Percentiles rank a stretch among this genome's conserved stretches.
Evolutionary conservation across 1,140 invertebrate genomes (phyloP).

Genomic region (Lepidurus packardi): DNA sequence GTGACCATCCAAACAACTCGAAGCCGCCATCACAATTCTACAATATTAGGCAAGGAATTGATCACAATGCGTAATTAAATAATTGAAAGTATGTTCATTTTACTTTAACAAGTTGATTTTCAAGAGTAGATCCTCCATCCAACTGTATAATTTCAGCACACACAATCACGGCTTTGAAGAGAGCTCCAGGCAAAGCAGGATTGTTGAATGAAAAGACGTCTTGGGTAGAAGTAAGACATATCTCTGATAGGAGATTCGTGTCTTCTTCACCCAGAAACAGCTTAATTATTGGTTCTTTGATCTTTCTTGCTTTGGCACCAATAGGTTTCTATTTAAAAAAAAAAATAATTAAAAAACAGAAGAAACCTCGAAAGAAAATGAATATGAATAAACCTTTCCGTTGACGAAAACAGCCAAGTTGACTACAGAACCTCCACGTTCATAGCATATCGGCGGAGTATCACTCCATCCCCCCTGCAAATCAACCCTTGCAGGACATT

Average conservation of each 20-base stretch:
- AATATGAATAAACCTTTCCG: slow-evolving; percentile 36
- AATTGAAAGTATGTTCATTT: neutral
- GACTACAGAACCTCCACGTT: slow-evolving; percentile 51
- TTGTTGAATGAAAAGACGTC: slow-evolving; percentile 49
- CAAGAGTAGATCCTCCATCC: slow-evolving; percentile 39
- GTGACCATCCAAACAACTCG: slow-evolving; percentile 50
- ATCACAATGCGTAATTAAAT: neutral
- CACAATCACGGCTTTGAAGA: slow-evolving; percentile 50
- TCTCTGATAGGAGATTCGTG: slow-evolving; percentile 37
- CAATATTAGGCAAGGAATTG: neutral
- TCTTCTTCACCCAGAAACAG: slow-evolving; percentile 40
- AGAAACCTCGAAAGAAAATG: neutral
- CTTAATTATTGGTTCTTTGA: slow-evolving; percentile 36
- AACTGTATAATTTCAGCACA: slow-evolving; percentile 46
- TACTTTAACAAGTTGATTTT: slow-evolving; percentile 43
- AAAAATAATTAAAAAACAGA: slow-evolving; percentile 2
- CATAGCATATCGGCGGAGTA: slow-evolving; percentile 54
- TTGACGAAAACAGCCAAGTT: slow-evolving; percentile 44
- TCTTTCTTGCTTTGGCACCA: slow-evolving; percentile 46
- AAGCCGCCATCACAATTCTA: slow-evolving; percentile 47
- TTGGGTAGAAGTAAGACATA: slow-evolving; percentile 41
- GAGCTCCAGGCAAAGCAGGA: slow-evolving; percentile 47
- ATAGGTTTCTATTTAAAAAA: slow-evolving; percentile 46
- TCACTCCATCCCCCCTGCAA: slow-evolving; percentile 53
- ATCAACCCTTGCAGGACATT: slow-evolving; percentile 51